phyloP scores from a whole-genome alignment of 2,888 invertebrate species.

The Serripes groenlandicus region DNA sequence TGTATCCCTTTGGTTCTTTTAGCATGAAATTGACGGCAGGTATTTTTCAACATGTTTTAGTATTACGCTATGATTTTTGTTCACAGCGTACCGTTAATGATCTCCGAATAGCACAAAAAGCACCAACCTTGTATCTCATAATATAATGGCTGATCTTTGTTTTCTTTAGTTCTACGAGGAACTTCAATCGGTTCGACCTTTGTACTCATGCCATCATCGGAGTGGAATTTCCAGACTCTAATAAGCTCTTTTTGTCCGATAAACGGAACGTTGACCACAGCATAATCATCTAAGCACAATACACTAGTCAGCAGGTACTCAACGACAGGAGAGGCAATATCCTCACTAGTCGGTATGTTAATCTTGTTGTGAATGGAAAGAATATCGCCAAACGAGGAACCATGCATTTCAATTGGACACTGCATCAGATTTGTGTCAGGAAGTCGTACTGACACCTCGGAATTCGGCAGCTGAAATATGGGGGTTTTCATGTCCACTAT shows the following conservation, averaged over 20 bases:
- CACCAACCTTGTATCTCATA: slow-evolving; percentile 37
- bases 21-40: too few relatives aligned
- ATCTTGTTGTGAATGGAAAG: slow-evolving; percentile 27
- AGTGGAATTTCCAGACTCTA: slow-evolving; percentile 46
- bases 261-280: slow-evolving; percentile 44
- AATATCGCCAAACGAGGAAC: slow-evolving; percentile 35
- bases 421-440: slow-evolving; percentile 17
- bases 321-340: slow-evolving; percentile 39
- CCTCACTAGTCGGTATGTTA: slow-evolving; percentile 15
- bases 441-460: slow-evolving; percentile 42
- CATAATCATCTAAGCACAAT: slow-evolving; percentile 16
- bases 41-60: too few relatives aligned
- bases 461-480: slow-evolving; percentile 36
- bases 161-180: slow-evolving; percentile 28
- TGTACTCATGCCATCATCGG: slow-evolving; percentile 38
- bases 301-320: slow-evolving; percentile 43
- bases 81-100: too few relatives aligned
- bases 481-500: slow-evolving; percentile 16
- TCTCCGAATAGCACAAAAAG: neutral
- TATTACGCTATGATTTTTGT: too few relatives aligned
- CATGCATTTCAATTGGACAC: slow-evolving; percentile 36
- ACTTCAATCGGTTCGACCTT: slow-evolving; percentile 23
- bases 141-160: slow-evolving; percentile 25
- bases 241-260: slow-evolving; percentile 21
- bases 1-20: too few relatives aligned